Base-by-base conservation (phyloP, 2,797 vertebrate genomes). In the Sebastiscus albofasciatus region DNA sequence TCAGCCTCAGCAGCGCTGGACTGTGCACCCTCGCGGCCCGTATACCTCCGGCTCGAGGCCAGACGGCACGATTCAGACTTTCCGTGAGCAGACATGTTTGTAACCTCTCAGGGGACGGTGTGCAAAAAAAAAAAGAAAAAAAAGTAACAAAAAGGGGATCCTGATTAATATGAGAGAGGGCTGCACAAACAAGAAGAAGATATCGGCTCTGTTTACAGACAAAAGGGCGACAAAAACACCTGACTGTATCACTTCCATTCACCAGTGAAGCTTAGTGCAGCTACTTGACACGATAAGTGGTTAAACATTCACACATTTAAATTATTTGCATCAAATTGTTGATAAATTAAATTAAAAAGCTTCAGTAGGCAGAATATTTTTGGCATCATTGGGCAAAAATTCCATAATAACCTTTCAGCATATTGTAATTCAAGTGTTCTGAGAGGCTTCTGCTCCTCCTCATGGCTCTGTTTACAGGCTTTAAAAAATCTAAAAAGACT, bases 41-140 rank as follows among this genome's bases (percentile, higher is more conserved):
- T 31, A 79, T 75, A 82, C 79, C 80, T 78, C 56, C 80, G 96
- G 96, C 95, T 79, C 9, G 0, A 3, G 0, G 96, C 96, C 96
- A 97, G 93, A 90, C 70, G 29, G 6, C 12, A 3, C n/a, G 92
- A 88, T 89, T 95, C 95, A 97, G 92, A 97, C 87, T 97, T 98
- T 97, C 97, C 97, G 95, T 94, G 94, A 97, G 95, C 93, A 95
- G 96, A 96, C 88, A 80, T 91, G 90, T 95, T 94, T 94, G 94
- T 93, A 93, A 94, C 93, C 93, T 93, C 91, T 87, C 71, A 20
- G 88, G 72, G 77, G 87, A 88, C n/a, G 70, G 67, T 29, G 77
- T 67, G 72, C 82, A 77, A 68, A 74, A 16, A 56, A 85, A 87
- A 55, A 20, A 24, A 24, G 3, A 42, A 42, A 42, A 7, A 46